Evolutionary conservation across 2,113 vertebrate species (phyloP), one percentile per base, ranked within the genome.

Genomic region (Daubentonia madagascariensis): DNA sequence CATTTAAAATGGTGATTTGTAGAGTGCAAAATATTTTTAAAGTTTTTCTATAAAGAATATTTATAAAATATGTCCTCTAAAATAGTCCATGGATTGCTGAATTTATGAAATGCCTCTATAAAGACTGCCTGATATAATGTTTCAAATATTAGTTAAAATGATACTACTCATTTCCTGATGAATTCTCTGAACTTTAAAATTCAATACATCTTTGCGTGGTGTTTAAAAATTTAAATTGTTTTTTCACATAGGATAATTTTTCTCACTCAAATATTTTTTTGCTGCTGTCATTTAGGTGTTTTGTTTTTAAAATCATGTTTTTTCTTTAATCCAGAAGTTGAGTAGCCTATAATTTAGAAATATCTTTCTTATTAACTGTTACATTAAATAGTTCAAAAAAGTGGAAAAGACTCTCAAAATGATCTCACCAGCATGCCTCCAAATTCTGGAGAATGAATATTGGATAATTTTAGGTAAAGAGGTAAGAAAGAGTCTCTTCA

Each of bases 91-190:
- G 11, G 48, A 45, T 79, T 3, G 32, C 17, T 85, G 5, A 78
- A 94, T 89, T 87, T 95, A 84, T 83, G 7, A 95, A 96, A 93
- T 85, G 1, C 37, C 89, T 91, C 88, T 18, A 68, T 50, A 61
- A 91, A 75, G 59, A 65, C 28, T 86, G 4, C 11, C 54, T 85
- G 61, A 52, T 3, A 75, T 43, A 50, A 3, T 45, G 30, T 78
- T 30, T 93, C 14, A 50, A 61, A 85, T 94, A 87, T 75, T 85
- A 89, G 25, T 79, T 79, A 67, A 76, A 87, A 84, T 72, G 20
- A 52, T 80, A 45, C 12, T 72, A 18, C 22, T 92, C 17, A 83
- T 68, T 94, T 95, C n/a, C 45, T 52, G 14, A 45, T 48, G 37
- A 83, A 86, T 79, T 93, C 16, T 59, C 7, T 81, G 78, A 85